Base-by-base conservation (phyloP, 2,888 invertebrate genomes). In the Tanaodytes sp. region DNA sequence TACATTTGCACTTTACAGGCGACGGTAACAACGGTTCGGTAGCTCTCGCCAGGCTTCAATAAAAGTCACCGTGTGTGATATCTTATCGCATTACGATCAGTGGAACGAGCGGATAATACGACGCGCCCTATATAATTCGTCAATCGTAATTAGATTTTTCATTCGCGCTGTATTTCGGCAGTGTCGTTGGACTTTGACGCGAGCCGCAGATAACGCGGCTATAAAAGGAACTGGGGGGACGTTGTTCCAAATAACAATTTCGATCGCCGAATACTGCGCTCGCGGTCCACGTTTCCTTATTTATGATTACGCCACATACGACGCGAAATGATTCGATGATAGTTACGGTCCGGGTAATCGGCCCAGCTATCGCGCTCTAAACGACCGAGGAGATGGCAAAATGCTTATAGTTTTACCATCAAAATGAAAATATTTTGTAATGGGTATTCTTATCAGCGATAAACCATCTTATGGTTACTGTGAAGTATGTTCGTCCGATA, bases 21-120 rank as follows among this genome's bases (percentile, higher is more conserved):
- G 45, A 31, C 51, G 51, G 55, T 57, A 51, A 61, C 67, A 67
- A 57, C 67, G 57, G 67, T 45, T 48, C 61, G 30, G 55, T 62
- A 67, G 61, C 67, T n/a, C n/a, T 67, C 67, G 46, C 62, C 51
- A 67, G 67, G 20, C 57, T 51, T 67, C 62, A 67, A 67, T 67
- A 66, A 66, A 66, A 66, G 54, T 61, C 39, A 48, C 20, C 19
- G 49, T n/a, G n/a, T n/a, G n/a, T 39, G 61, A 67, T 67, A 62
- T 45, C 61, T 67, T 49, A 62, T 69, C 68, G 36, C 9, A 37
- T 61, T 55, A 46, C 49, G 42, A 61, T 61, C 61, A 19, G 48
- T 49, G 54, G 49, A 54, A 54, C n/a, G 33, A 3, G n/a, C n/a
- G 27, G 27, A 27, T 33, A 8, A n/a, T 8, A 33, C 33, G n/a